Evolutionary conservation across 2,113 vertebrate genomes (phyloP), one percentile per base, ranked within the genome.

Genomic region (Ailurus styani): DNA sequence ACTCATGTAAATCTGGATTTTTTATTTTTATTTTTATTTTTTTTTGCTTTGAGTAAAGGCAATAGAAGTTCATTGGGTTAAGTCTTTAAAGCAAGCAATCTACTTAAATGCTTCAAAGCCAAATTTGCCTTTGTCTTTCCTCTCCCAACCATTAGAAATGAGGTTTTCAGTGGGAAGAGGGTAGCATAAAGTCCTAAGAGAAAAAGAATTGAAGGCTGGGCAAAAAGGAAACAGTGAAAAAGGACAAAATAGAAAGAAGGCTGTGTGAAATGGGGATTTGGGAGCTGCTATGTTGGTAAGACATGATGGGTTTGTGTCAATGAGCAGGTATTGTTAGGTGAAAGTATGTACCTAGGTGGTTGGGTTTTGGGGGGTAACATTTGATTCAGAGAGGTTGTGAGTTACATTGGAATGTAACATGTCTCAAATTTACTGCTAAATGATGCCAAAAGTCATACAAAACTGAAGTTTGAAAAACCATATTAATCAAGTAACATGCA

Each of bases 401-500:
- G 14, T 86, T 96, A 66, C 78, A 60, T 73, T 34, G n/a, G 13
- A 72, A 54, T 52, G 12, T n/a, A 52, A 27, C 45, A 45, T 54
- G 37, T 54, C 37, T 95, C 37, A 50, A 72, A 85, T 55, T 55
- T 77, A 45, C 17, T 82, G 27, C 17, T n/a, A 73, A 78, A 68
- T 84, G 83, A 45, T 55, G 27, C 50, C 42, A 27, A 54, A 90
- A 89, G 18, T 88, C 47, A 88, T 7, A 86, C 9, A 55, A 77
- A 88, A 50, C 68, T 40, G 40, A 13, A 79, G 40, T 70, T 77
- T 96, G 45, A 78, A 70, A 93, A 70, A 84, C 13, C 90, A 93
- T 98, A 94, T 97, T 98, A 94, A 97, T 97, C 97, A 98, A 97
- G 96, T 96, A 97, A 96, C 97, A 97, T 94, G 95, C 45, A 97